phyloP scores from a whole-genome alignment of 2,888 invertebrate genomes.

The Dryococelus australis region DNA sequence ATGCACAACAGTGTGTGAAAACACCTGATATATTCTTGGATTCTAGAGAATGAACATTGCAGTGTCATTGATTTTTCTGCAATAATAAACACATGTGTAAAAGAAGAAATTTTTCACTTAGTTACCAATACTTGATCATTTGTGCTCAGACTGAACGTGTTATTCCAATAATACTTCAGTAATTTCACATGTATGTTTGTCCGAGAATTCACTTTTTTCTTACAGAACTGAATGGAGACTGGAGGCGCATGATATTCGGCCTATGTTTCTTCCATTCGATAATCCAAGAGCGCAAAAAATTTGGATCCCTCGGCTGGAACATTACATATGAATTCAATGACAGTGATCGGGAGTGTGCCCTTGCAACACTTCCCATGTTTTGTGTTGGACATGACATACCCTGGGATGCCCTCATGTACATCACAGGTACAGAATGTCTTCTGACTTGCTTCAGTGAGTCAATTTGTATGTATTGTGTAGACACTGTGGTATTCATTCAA shows the following conservation, averaged over 20 bases:
- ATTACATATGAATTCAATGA: slow-evolving; percentile 93
- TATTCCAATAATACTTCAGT: no score
- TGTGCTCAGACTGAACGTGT: no score
- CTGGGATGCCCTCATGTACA: slow-evolving; percentile 90
- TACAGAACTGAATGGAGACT: slow-evolving; percentile 69
- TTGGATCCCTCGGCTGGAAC: slow-evolving; percentile 92
- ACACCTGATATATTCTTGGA: no score
- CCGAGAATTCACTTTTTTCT: slow-evolving; percentile 35
- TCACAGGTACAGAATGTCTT: slow-evolving; percentile 69
- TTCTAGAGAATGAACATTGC: no score
- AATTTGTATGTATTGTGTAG: no score
- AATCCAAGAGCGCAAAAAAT: slow-evolving; percentile 91
- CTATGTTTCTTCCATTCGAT: slow-evolving; percentile 93
- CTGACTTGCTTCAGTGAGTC: background rate
- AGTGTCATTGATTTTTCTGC: no score
- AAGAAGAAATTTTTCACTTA: no score
- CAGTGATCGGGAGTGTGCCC: slow-evolving; percentile 89
- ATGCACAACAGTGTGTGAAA: no score
- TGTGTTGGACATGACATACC: slow-evolving; percentile 71
- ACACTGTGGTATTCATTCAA: no score
- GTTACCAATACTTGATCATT: no score
- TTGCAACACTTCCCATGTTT: slow-evolving; percentile 86
- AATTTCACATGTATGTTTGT: no score
- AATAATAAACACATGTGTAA: no score
- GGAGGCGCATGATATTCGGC: slow-evolving; percentile 80